phyloP scores from a whole-genome alignment of 1,140 invertebrate species.

The Drosophila saltans region DNA sequence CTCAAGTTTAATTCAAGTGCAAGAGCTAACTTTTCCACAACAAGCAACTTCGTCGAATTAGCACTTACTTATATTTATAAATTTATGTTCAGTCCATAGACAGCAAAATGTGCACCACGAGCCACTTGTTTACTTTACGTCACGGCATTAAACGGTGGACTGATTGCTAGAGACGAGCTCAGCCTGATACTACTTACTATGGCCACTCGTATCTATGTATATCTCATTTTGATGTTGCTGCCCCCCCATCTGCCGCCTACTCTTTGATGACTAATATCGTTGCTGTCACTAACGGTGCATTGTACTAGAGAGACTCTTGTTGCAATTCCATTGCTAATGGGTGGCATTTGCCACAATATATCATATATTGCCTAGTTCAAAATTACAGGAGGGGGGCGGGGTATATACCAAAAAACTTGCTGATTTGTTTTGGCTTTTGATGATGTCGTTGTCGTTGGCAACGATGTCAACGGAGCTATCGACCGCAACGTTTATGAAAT shows the following conservation, averaged over 20 bases:
- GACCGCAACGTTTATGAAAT: conserved; percentile 33
- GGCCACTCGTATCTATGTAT: conserved; percentile 18
- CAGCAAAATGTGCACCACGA: conserved; percentile 11
- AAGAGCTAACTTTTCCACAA: background rate
- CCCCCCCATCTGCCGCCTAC: conserved; percentile 16
- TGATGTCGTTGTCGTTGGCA: conserved; percentile 49
- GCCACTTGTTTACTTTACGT: conserved; percentile 41
- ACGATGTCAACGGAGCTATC: conserved; percentile 47
- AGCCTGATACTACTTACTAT: conserved; percentile 1
- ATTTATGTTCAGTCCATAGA: conserved; percentile 2
- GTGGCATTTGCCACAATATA: conserved; percentile 10
- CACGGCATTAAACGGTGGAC: conserved; percentile 33
- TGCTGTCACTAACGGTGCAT: conserved; percentile 8
- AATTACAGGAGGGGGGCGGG: conserved; percentile 17
- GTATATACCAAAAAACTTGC: conserved; percentile 23
- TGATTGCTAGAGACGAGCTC: conserved; percentile 21
- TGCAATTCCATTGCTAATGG: conserved; percentile 15
- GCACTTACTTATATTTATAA: background rate
- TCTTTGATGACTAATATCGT: conserved; percentile 36
- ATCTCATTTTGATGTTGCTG: conserved; percentile 14
- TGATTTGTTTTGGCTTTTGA: conserved; percentile 51
- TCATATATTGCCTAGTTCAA: background rate
- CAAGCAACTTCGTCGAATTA: background rate
- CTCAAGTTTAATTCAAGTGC: background rate
- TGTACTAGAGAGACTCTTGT: conserved; percentile 19